Evolutionary conservation across 2,888 invertebrate genomes (phyloP).

Genomic region (Macrophya alboannulata): DNA sequence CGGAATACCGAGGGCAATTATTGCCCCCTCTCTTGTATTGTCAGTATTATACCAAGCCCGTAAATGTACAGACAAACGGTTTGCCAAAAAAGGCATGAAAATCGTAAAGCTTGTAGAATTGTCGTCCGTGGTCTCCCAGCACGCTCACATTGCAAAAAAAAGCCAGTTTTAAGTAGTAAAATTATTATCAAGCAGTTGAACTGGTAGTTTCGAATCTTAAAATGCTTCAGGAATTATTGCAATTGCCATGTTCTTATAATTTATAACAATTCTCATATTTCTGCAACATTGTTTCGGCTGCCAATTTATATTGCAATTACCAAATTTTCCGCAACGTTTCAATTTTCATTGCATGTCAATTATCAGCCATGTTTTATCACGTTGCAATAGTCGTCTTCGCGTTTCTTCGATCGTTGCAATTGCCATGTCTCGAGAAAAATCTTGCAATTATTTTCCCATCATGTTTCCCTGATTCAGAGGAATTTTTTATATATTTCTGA

Average conservation of each 20-base stretch:
- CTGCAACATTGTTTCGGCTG: no score
- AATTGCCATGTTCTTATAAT: neutral
- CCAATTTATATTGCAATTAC: no score
- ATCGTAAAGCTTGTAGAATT: neutral
- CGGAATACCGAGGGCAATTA: constrained; percentile 30
- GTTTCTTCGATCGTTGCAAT: no score
- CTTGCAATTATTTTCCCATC: no score
- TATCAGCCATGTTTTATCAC: no score
- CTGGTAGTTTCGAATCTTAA: neutral
- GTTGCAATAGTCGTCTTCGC: no score
- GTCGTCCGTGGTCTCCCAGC: neutral
- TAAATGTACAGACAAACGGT: constrained; percentile 22
- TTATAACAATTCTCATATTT: neutral
- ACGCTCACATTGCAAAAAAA: neutral
- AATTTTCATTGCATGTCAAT: no score
- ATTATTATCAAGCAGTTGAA: neutral
- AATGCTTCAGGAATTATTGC: neutral
- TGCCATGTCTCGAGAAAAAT: no score
- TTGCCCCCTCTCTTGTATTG: constrained; percentile 21
- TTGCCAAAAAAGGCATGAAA: constrained; percentile 15
- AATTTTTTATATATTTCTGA: no score
- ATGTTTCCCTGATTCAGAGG: no score
- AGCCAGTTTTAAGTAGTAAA: neutral
- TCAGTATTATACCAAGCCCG: neutral
- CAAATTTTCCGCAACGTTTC: no score